Evolutionary conservation across 2,888 invertebrate genomes (phyloP).

Genomic region (Oligia strigilis): DNA sequence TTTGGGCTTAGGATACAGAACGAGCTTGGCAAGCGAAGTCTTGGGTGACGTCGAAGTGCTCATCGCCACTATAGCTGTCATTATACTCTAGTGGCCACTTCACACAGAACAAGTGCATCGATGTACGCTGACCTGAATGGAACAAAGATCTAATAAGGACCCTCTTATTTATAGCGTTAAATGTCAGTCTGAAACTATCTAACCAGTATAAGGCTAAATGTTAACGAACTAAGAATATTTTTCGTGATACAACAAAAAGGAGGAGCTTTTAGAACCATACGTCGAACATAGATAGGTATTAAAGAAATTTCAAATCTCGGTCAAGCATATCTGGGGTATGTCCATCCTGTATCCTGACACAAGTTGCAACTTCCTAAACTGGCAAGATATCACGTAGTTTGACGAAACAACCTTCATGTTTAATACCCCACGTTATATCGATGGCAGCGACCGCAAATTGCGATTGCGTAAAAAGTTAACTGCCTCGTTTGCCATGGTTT

Average conservation of each 20-base stretch:
- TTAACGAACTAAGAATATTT: constrained; percentile 1
- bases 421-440: constrained; percentile 19
- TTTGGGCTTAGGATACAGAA: constrained; percentile 92
- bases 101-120: constrained; percentile 39
- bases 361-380: constrained; percentile 2
- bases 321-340: constrained; percentile 22
- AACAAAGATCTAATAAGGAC: constrained; percentile 3
- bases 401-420: constrained; percentile 34
- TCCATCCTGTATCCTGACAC: background rate
- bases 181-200: constrained; percentile 16
- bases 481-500: constrained; percentile 53
- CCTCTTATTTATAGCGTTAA: constrained; percentile 17
- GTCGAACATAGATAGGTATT: background rate
- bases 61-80: constrained; percentile 74
- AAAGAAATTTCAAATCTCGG: constrained; percentile 9
- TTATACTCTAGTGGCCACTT: constrained; percentile 46
- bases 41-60: constrained; percentile 91
- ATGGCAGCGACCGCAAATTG: constrained; percentile 41
- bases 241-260: background rate
- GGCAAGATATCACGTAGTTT: constrained; percentile 23
- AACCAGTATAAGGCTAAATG: background rate
- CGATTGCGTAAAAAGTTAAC: constrained; percentile 59
- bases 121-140: constrained; percentile 34
- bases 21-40: constrained; percentile 92
- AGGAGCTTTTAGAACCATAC: background rate